phyloP scores from a whole-genome alignment of 64 coral and sea anemone genomes.

The Stichodactyla mertensii region DNA sequence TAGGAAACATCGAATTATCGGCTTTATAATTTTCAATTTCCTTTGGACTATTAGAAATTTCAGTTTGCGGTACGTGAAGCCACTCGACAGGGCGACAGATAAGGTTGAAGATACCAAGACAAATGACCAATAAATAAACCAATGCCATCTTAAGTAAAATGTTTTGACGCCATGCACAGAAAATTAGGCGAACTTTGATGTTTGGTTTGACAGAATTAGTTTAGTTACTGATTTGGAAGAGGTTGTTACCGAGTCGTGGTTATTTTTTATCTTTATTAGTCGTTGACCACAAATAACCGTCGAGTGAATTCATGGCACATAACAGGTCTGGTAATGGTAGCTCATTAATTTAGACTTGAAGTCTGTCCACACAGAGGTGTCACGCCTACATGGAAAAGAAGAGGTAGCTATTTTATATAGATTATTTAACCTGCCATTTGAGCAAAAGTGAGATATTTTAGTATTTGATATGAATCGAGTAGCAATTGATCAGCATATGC shows the following conservation, averaged over 20 bases:
- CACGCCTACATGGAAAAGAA: not conserved
- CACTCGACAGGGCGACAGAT: not conserved
- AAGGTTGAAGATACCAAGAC: not conserved
- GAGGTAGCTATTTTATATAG: not conserved
- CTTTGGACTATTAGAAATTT: not conserved
- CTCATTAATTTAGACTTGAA: not conserved
- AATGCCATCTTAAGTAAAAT: not conserved
- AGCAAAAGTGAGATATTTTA: not conserved
- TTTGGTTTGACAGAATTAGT: not conserved
- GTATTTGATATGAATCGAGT: not conserved
- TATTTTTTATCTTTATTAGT: not conserved
- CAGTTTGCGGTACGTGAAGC: not conserved
- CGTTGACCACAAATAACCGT: not conserved
- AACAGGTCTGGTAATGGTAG: not conserved
- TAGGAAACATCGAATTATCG: too few species aligned
- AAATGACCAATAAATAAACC: not conserved
- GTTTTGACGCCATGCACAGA: not conserved
- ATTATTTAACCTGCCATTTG: not conserved
- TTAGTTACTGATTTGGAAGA: not conserved
- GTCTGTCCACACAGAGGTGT: not conserved
- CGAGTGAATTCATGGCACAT: not conserved
- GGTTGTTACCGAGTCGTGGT: not conserved
- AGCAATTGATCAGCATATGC: not conserved
- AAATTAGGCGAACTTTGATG: not conserved
- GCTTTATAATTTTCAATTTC: not conserved